A percentile compares a stretch with the other conserved stretches of the same genome.
Conservation (phyloP, 1,140 invertebrate species). For the Cydia splendana region DNA sequence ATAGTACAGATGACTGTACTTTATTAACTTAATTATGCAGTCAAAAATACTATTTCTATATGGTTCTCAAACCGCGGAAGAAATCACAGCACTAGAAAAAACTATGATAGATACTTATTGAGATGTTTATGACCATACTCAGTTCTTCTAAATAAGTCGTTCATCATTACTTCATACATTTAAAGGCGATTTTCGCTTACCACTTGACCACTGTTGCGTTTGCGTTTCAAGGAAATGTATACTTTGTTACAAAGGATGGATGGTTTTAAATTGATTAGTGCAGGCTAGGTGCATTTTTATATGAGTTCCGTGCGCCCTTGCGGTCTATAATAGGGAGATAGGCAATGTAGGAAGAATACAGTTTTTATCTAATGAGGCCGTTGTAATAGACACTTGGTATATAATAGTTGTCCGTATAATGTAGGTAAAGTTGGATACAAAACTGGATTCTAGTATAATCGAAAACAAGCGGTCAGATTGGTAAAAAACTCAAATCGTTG, state of each 20-base stretch:
- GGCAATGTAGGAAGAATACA: slow-evolving; percentile 16
- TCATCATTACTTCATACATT: not conserved
- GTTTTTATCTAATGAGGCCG: slow-evolving; percentile 20
- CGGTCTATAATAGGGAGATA: not conserved
- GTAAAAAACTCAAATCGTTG: not conserved
- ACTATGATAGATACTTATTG: not conserved
- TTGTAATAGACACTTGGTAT: not conserved
- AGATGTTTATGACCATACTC: slow-evolving; percentile 25
- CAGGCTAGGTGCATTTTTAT: not conserved
- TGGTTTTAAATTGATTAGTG: not conserved
- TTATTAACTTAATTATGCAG: not conserved
- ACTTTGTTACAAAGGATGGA: not conserved
- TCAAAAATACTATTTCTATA: not conserved
- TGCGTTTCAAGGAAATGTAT: not conserved
- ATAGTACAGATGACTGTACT: not conserved
- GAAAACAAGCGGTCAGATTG: not conserved
- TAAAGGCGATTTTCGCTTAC: not conserved
- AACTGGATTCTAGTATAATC: not conserved
- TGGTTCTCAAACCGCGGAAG: slow-evolving; percentile 8
- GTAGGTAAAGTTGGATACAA: not conserved
- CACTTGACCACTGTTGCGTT: not conserved
- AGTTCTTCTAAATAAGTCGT: slow-evolving; percentile 11
- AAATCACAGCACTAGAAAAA: not conserved
- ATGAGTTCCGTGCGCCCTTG: slow-evolving; percentile 2
- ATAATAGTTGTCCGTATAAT: not conserved